Percentiles rank a stretch among this genome's conserved stretches.
Evolutionary conservation across 2,113 vertebrate genomes (phyloP).

Genomic region (Tympanuchus pallidicinctus): DNA sequence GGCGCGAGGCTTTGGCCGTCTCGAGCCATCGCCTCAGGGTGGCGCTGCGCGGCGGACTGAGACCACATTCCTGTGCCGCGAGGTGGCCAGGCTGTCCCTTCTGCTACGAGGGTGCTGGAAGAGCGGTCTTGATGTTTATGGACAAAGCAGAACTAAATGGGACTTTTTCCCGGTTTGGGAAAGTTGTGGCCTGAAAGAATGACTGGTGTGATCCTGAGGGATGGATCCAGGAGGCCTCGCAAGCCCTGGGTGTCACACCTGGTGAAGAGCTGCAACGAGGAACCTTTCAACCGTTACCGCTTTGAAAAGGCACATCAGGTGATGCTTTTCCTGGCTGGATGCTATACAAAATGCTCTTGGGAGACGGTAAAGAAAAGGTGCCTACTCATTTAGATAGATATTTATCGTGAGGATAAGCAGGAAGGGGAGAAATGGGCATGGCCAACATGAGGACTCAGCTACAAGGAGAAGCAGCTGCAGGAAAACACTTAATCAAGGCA

Average conservation of each 20-base stretch:
- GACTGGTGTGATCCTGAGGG: neutral
- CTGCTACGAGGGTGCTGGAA: accelerated
- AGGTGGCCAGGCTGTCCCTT: accelerated
- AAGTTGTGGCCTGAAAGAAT: neutral
- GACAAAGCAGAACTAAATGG: neutral
- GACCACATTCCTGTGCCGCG: accelerated
- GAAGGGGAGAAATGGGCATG: accelerated
- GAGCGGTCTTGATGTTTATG: accelerated
- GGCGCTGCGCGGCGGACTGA: accelerated
- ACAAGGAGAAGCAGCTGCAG: neutral
- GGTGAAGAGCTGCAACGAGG: neutral
- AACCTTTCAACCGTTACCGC: accelerated
- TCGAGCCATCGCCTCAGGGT: accelerated
- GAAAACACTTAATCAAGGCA: neutral
- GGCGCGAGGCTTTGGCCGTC: accelerated
- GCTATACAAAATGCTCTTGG: accelerated
- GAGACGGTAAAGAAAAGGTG: neutral
- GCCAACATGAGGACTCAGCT: accelerated
- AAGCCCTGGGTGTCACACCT: accelerated
- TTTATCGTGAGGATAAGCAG: accelerated
- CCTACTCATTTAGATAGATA: accelerated
- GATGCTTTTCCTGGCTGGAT: neutral
- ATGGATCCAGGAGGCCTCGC: neutral
- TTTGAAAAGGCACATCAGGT: accelerated
- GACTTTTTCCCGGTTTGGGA: too few species aligned